Percentiles rank a stretch among this genome's conserved stretches.
Evolutionary conservation across 2,888 invertebrate genomes (phyloP).

Genomic region (Odiellus spinosus): DNA sequence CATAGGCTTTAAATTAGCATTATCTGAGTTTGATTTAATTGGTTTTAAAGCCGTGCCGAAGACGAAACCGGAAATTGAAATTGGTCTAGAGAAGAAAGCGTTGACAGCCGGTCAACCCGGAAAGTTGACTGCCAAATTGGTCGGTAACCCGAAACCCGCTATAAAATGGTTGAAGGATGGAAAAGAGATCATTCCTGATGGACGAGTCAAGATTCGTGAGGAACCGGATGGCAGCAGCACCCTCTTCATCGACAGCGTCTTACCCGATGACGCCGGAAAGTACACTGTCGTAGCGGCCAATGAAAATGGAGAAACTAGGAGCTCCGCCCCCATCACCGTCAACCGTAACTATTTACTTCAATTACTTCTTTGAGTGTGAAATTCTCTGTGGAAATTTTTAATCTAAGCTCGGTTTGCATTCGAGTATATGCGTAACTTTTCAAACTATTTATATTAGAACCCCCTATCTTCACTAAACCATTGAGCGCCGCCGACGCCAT

Average conservation of each 20-base stretch:
- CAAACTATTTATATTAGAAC: constrained; percentile 8
- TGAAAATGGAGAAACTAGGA: constrained; percentile 44
- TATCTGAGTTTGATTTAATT: no score
- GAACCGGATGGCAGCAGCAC: constrained; percentile 52
- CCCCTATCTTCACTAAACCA: constrained; percentile 17
- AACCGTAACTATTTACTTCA: constrained; percentile 14
- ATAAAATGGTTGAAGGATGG: constrained; percentile 44
- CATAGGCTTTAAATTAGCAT: background rate
- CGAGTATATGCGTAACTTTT: no score
- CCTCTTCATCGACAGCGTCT: constrained; percentile 43
- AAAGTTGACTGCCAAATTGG: constrained; percentile 54
- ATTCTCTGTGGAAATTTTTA: background rate
- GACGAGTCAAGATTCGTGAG: constrained; percentile 34
- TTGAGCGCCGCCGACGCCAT: constrained; percentile 45
- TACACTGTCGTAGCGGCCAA: constrained; percentile 62
- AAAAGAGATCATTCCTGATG: constrained; percentile 24
- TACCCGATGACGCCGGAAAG: constrained; percentile 56
- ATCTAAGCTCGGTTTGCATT: background rate
- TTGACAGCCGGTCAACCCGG: constrained; percentile 56
- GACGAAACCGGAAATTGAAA: constrained; percentile 13
- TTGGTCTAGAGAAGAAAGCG: constrained; percentile 31
- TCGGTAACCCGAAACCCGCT: constrained; percentile 69
- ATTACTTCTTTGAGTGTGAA: no score
- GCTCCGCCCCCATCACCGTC: constrained; percentile 17
- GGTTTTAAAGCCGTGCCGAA: constrained; percentile 6